A percentile compares a stretch with the other conserved stretches of the same genome.
phyloP scores from a whole-genome alignment of 2,888 invertebrate species.

The Nephrotoma appendiculata region DNA sequence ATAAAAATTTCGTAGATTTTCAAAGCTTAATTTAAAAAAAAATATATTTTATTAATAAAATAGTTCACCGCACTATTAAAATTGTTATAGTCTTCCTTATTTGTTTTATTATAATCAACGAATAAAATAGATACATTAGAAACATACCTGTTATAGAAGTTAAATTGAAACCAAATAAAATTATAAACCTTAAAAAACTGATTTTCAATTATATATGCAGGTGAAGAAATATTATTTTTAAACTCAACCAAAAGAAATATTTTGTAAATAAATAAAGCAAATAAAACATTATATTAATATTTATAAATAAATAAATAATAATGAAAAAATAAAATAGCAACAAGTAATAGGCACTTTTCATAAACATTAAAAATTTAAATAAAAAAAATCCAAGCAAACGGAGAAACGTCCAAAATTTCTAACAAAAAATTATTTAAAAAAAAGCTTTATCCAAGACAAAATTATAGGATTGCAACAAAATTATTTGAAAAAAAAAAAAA shows the following conservation, averaged over 20 bases:
- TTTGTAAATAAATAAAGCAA: neutral
- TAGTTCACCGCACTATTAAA: neutral
- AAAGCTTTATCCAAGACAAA: neutral
- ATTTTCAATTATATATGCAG: neutral
- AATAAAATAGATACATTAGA: neutral
- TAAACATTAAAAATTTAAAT: neutral
- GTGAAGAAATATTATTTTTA: neutral
- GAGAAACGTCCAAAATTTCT: slow-evolving; percentile 1
- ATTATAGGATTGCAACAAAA: neutral
- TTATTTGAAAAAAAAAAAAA: neutral
- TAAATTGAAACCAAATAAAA: neutral
- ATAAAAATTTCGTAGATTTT: neutral
- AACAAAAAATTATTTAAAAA: neutral
- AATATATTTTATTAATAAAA: neutral
- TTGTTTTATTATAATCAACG: neutral
- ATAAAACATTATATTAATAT: neutral
- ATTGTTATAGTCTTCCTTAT: neutral
- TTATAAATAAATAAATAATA: neutral
- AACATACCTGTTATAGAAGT: neutral
- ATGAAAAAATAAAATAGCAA: neutral
- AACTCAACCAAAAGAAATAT: neutral
- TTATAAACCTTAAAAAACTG: neutral
- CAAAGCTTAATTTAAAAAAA: neutral
- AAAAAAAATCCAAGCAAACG: neutral
- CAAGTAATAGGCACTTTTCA: neutral